A percentile compares a stretch with the other conserved stretches of the same genome.
Conservation (phyloP, 2,797 vertebrate genomes). For the Pseudomugil tenellus region DNA sequence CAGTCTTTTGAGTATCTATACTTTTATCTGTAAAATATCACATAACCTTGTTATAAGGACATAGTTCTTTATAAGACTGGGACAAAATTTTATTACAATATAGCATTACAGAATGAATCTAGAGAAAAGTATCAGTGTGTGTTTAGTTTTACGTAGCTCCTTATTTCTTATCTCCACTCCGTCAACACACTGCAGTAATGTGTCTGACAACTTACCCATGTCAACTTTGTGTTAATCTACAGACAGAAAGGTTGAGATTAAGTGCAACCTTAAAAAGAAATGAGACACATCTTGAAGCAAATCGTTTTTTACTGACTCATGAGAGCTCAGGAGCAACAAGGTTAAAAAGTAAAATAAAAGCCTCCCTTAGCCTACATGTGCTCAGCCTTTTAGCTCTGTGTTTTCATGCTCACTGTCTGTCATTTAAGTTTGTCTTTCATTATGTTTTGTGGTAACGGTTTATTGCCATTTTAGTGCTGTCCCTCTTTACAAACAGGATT, state of each 20-base stretch:
- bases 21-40: background rate
- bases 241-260: conserved; percentile 20
- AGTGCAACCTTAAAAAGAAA: conserved; percentile 38
- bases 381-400: background rate
- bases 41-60: too few species aligned
- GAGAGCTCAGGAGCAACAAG: conserved; percentile 21
- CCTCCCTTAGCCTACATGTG: conserved; percentile 1
- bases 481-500: conserved; percentile 8
- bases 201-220: conserved; percentile 60
- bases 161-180: conserved; percentile 43
- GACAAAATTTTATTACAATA: background rate
- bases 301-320: conserved; percentile 44
- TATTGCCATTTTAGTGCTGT: conserved; percentile 23
- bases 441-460: conserved; percentile 4
- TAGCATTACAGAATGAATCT: background rate
- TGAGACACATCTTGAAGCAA: conserved; percentile 18
- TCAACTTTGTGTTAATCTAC: conserved; percentile 52
- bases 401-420: conserved; percentile 4
- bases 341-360: conserved; percentile 11
- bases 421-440: conserved; percentile 12
- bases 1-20: too few species aligned
- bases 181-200: conserved; percentile 46
- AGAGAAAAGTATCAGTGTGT: background rate
- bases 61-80: too few species aligned
- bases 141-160: conserved; percentile 27